phyloP scores from a whole-genome alignment of 2,113 vertebrate species.

The Polypterus senegalus region DNA sequence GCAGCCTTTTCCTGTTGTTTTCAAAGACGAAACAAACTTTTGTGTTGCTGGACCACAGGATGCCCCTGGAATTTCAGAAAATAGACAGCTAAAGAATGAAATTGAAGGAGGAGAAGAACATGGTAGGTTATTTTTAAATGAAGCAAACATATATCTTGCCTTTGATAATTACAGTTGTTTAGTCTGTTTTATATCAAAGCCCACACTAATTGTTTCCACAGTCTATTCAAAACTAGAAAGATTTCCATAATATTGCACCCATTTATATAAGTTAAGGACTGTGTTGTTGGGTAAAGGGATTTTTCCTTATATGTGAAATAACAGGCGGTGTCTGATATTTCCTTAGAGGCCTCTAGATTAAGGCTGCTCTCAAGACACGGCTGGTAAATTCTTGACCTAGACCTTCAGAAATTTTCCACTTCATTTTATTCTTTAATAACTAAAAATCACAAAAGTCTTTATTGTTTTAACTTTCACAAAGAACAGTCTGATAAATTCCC shows the following conservation, averaged over 20 bases:
- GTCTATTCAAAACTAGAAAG: constrained; percentile 12
- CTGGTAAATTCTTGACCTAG: no score
- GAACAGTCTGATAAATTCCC: no score
- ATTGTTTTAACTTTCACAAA: no score
- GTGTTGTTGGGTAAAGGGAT: no score
- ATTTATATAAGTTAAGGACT: background rate
- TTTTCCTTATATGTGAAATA: no score
- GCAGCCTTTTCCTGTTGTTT: background rate
- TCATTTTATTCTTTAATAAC: no score
- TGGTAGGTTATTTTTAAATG: constrained; percentile 24
- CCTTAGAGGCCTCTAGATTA: no score
- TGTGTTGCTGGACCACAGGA: constrained; percentile 1
- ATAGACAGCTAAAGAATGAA: constrained; percentile 14
- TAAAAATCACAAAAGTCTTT: no score
- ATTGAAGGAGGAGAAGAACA: constrained; percentile 14
- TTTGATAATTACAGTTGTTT: constrained; percentile 29
- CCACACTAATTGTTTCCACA: constrained; percentile 20
- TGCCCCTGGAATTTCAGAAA: constrained; percentile 11
- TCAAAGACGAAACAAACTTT: background rate
- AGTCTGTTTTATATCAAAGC: constrained; percentile 35
- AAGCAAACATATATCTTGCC: background rate
- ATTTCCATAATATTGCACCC: constrained; percentile 17
- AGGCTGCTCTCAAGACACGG: no score
- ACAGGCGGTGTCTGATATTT: no score
- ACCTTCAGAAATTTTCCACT: no score